Evolutionary conservation across 2,888 invertebrate species (phyloP).

Genomic region (Andrena chrysosceles): DNA sequence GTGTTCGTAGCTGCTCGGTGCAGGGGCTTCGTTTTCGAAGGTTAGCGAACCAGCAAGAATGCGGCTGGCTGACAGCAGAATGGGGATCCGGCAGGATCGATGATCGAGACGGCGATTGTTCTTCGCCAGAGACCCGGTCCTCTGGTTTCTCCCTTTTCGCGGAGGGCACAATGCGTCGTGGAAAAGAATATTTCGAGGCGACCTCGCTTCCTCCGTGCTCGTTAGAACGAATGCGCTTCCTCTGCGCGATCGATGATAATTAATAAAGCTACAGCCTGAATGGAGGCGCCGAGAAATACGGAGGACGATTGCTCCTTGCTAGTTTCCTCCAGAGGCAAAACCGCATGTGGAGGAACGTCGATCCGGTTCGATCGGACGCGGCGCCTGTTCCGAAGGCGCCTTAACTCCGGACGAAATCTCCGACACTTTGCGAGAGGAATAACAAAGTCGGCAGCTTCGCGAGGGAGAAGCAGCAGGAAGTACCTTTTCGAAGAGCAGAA

Average conservation of each 20-base stretch:
- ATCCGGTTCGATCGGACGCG: constrained; percentile 6
- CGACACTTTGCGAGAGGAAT: constrained; percentile 10
- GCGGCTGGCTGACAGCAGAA: constrained; percentile 68
- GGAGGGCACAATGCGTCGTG: constrained; percentile 49
- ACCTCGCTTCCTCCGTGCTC: constrained; percentile 11
- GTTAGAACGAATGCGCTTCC: constrained; percentile 48
- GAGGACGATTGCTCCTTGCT: too few species aligned
- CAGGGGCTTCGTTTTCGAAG: constrained; percentile 72
- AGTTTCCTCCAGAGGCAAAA: too few species aligned
- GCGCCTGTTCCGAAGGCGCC: neutral
- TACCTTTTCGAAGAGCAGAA: constrained; percentile 9
- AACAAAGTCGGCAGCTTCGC: neutral
- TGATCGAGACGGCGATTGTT: constrained; percentile 64
- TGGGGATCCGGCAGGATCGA: constrained; percentile 68
- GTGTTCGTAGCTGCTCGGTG: constrained; percentile 36
- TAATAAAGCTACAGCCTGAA: constrained; percentile 22
- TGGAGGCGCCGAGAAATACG: neutral
- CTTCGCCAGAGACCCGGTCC: constrained; percentile 49
- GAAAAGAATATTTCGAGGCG: constrained; percentile 20
- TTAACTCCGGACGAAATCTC: constrained; percentile 31
- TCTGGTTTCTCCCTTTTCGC: constrained; percentile 32
- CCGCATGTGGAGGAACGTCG: neutral
- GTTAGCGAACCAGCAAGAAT: constrained; percentile 69
- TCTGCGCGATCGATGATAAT: constrained; percentile 39
- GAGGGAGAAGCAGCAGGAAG: neutral